Evolutionary conservation across 2,113 vertebrate genomes (phyloP), one percentile per base, ranked within the genome.

Genomic region (Mesoclemmys tuberculata): DNA sequence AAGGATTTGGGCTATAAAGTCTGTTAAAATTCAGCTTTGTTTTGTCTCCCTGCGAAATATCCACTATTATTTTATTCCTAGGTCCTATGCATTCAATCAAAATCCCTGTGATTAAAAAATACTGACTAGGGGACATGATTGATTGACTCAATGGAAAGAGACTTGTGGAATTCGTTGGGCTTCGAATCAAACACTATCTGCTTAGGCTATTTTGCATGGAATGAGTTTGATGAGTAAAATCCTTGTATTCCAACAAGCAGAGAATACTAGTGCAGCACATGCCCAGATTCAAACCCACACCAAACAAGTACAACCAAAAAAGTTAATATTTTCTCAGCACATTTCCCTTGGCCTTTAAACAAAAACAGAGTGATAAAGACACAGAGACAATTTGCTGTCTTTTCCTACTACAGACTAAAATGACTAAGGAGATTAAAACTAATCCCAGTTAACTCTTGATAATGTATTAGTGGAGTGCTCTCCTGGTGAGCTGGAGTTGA

Each of bases 1-100:
- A n/a, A 92, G 8, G 77, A 61, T 91, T 93, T 90, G 0, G 21
- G 79, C 91, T 86, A 89, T 82, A 87, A 82, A 90, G 91, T 89
- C 75, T 85, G 85, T 71, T 92, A 44, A n/a, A 44, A 87, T 95
- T 75, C 82, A 89, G 58, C 18, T 29, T 91, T 90, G 41, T 91
- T 83, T 93, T 91, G 5, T 83, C 51, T 85, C 68, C 81, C 26
- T 90, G 41, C 46, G 90, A 96, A 96, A 85, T 84, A 79, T 51
- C 5, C 2, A 18, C 86, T 8, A 3, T 80, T 94, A 90, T 54
- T 85, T 94, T 93, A 26, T 95, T 92, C 92, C 87, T 77, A 1
- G 80, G 91, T 96, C 91, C 71, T 44, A 22, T 80, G 52, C 84
- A 96, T 90, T 97, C 96, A 94, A 85, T 61, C 91, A 89, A 44